Base-by-base conservation (phyloP, 2,888 invertebrate genomes). In the Platynereis dumerilii region DNA sequence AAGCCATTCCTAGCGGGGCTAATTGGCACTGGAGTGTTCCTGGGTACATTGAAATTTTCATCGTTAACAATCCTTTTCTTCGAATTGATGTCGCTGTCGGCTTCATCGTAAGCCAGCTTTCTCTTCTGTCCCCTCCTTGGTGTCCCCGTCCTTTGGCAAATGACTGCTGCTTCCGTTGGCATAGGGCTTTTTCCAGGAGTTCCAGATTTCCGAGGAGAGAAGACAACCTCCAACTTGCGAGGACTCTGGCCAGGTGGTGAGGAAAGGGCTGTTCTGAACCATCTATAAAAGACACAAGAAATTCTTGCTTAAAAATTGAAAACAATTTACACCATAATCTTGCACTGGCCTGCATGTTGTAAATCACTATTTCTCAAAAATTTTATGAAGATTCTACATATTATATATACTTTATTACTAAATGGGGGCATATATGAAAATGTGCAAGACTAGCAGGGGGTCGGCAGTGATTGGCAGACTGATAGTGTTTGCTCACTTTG, bases 201-300 rank as follows among this genome's bases (percentile, higher is more conserved):
- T 1, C 39, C 53, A 10, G 56, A 27, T 28, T 62, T 62, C 2
- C 62, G 26, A 7, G 62, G 62, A 28, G 62, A 62, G 2, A 62
- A 34, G 7, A 62, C 17, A 2, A 62, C 45, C 20, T 62, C 34
- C 1, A 62, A 24, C 27, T 62, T 34, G 2, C 48, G 29, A 2
- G 62, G 61, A 7, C 54, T 34, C 15, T 45, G 27, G 3, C 20
- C n/a, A 3, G 62, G 62, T 29, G 54, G 34, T 22, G 55, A 26
- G 17, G 17, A 15, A 3, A 17, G 27, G 2, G 28, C 17, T 10
- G 24, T 55, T 55, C 24, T 55, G 55, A 17, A 17, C n/a, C n/a
- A 48, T 22, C 48, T 20, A n/a, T 48, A 17, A 17, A 10, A 17
- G 10, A 42, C 17, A 42, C 12, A 42, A 42, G 42, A 17, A 42